phyloP scores from a whole-genome alignment of 1,140 invertebrate species.

The Conus betulinus region DNA sequence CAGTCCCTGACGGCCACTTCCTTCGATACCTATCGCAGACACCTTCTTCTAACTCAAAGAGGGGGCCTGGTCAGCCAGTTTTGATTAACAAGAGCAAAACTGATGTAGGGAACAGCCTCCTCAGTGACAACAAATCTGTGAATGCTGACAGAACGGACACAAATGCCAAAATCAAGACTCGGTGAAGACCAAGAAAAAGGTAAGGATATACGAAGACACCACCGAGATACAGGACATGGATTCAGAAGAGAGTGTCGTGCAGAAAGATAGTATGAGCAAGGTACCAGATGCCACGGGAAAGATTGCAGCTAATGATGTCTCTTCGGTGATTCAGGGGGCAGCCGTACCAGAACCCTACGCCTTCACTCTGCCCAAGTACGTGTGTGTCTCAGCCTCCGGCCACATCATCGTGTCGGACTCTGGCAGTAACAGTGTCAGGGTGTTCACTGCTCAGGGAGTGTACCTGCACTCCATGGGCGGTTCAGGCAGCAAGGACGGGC shows the following conservation, averaged over 20 bases:
- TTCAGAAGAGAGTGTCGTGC: background rate
- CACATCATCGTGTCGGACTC: constrained; percentile 66
- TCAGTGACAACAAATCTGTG: background rate
- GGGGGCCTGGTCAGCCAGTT: background rate
- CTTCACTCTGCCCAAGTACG: constrained; percentile 54
- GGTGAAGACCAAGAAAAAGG: background rate
- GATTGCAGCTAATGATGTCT: background rate
- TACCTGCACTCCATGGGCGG: constrained; percentile 81
- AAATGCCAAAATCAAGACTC: too few species aligned
- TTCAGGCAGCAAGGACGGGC: constrained; percentile 84
- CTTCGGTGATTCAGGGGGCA: background rate
- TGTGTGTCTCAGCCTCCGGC: constrained; percentile 44
- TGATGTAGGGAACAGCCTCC: background rate
- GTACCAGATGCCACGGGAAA: background rate
- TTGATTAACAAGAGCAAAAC: background rate
- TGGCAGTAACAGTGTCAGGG: constrained; percentile 62
- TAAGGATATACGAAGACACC: background rate
- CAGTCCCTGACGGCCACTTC: constrained; percentile 35
- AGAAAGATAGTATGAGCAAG: background rate
- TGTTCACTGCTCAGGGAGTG: constrained; percentile 58
- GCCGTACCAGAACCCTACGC: background rate
- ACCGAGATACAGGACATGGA: background rate
- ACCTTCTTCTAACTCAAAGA: background rate
- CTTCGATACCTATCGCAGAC: constrained; percentile 15
- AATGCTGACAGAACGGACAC: background rate